Base-by-base conservation (phyloP, 2,797 vertebrate genomes). In the Arnoldichthys spilopterus region DNA sequence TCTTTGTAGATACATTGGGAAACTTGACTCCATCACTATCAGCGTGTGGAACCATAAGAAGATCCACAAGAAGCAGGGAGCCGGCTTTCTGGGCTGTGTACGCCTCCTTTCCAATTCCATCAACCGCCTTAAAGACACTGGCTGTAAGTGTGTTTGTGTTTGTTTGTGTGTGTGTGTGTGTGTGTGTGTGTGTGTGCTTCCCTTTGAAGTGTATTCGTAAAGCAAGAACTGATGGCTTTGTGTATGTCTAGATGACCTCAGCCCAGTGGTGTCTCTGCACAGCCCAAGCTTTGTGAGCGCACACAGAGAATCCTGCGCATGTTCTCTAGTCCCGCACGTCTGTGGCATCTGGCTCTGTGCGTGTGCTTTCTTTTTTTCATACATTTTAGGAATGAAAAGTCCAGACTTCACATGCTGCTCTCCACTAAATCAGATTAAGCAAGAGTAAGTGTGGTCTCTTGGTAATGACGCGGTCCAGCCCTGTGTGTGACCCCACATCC, bases 1-100 rank as follows among this genome's bases (percentile, higher is more conserved):
- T 69, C 40, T 79, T 13, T 79, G n/a, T 86, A 94, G 94, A 75
- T 99, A 99, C 73, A 97, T 99, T 62, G 97, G 98, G 79, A 99
- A 98, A 86, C 96, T 96, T 0, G 97, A 99, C 88, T 99, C 98
- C 7, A 97, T 99, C 92, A 99, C 98, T 0, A 99, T 99, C 93
- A 99, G 98, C 0, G 96, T 99, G 67, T 99, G 98, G 98, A 99
- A 99, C 89, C 97, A 98, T 91, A 99, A 98, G 93, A 99, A 99
- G 91, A 98, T 99, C 79, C 98, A 99, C 91, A 99, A 99, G 93
- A 99, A 99, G 87, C 98, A 99, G 90, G 98, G 98, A 74, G 98
- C 98, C 18, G 98, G 98, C 16, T 99, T 98, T 93, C 94, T 99
- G 86, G 97, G 97, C 85, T 99, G 97, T 81, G 96, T 99, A 79